Evolutionary conservation across 2,113 vertebrate species (phyloP).

Genomic region (Aspidoscelis tigris): DNA sequence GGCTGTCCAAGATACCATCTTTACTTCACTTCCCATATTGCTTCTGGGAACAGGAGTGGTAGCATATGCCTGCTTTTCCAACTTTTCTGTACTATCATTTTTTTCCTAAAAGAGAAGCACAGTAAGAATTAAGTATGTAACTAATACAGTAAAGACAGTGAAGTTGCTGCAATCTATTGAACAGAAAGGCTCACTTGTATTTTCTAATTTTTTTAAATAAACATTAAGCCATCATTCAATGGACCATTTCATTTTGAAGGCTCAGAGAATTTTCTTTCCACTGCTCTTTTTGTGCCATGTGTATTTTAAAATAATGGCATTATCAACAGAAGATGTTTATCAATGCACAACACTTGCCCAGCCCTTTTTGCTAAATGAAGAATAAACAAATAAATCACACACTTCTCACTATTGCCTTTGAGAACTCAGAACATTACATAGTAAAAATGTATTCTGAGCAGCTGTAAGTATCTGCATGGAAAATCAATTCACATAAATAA

Average conservation of each 20-base stretch:
- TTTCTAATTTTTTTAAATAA: neutral
- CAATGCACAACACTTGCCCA: neutral
- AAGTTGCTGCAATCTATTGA: too few relatives aligned
- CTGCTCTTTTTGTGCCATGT: neutral
- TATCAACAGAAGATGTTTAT: neutral
- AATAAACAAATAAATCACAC: neutral
- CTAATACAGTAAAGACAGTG: neutral
- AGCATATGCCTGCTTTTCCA: slow-evolving; percentile 55
- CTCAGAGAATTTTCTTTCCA: neutral
- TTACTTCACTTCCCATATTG: slow-evolving; percentile 46
- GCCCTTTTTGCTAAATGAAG: neutral
- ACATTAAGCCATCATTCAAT: neutral
- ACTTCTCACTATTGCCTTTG: slow-evolving; percentile 11
- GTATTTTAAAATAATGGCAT: neutral
- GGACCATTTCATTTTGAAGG: neutral
- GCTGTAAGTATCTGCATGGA: neutral
- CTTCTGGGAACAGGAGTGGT: slow-evolving; percentile 37
- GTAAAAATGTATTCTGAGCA: neutral
- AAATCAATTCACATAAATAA: neutral
- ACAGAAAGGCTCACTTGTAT: too few relatives aligned
- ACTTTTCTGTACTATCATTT: slow-evolving; percentile 69
- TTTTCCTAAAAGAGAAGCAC: slow-evolving; percentile 72
- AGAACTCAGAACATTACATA: neutral
- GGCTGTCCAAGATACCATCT: neutral
- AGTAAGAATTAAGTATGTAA: slow-evolving; percentile 16